phyloP scores from a whole-genome alignment of 2,888 invertebrate species.

The Chrysolina oricalcia region DNA sequence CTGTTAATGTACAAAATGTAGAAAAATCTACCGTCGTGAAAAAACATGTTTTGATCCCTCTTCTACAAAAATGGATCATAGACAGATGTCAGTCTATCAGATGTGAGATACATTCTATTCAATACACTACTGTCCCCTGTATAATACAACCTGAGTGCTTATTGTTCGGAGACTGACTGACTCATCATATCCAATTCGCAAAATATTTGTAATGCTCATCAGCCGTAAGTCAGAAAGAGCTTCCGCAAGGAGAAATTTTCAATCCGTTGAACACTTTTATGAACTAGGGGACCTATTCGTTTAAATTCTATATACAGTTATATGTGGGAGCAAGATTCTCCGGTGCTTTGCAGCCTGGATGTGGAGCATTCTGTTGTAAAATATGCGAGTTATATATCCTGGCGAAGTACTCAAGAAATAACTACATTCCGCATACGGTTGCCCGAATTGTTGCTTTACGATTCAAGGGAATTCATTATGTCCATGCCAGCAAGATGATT shows the following conservation, averaged over 20 bases:
- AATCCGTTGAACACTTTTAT: not conserved
- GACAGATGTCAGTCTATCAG: too few relatives aligned
- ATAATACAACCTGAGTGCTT: too few relatives aligned
- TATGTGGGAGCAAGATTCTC: not conserved
- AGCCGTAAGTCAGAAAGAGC: not conserved
- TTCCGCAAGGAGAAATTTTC: not conserved
- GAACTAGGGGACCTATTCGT: not conserved
- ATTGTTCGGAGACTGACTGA: too few relatives aligned
- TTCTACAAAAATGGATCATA: too few relatives aligned
- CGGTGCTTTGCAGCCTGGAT: not conserved
- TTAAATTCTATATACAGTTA: constrained; percentile 1
- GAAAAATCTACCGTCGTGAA: too few relatives aligned
- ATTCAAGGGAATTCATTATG: too few relatives aligned
- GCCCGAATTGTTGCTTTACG: not conserved
- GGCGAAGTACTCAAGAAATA: not conserved
- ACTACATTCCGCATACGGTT: not conserved
- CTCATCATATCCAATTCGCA: too few relatives aligned
- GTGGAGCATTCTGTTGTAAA: not conserved
- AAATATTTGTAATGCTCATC: not conserved
- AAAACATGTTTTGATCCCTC: too few relatives aligned
- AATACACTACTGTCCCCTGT: too few relatives aligned
- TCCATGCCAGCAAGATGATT: too few relatives aligned
- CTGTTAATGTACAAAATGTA: too few relatives aligned
- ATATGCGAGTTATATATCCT: not conserved
- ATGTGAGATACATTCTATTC: too few relatives aligned